A percentile compares a stretch with the other conserved stretches of the same genome.
Evolutionary conservation across 2,888 invertebrate species (phyloP).

Genomic region (Epinotia brunnichana): DNA sequence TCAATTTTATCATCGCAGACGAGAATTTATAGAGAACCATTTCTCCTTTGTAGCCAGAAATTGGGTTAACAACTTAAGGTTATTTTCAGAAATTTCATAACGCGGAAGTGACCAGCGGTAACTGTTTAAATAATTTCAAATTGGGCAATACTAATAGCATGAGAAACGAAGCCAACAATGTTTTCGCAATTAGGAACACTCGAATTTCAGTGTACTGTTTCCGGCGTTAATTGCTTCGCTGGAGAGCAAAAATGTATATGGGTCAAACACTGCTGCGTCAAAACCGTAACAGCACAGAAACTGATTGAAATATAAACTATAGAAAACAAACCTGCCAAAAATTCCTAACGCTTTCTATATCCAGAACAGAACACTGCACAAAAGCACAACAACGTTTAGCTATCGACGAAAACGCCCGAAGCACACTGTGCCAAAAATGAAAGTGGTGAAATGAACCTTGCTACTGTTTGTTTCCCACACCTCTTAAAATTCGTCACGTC

Average conservation of each 20-base stretch:
- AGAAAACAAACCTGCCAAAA: constrained; percentile 33
- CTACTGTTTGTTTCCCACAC: constrained; percentile 65
- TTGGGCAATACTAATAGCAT: neutral
- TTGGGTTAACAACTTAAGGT: constrained; percentile 28
- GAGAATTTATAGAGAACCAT: constrained; percentile 1
- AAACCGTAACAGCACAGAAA: constrained; percentile 13
- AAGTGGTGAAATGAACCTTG: constrained; percentile 48
- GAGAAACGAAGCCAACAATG: constrained; percentile 24
- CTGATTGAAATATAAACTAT: constrained; percentile 4
- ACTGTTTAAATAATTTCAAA: constrained; percentile 14
- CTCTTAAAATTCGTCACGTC: constrained; percentile 64
- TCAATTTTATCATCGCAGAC: neutral
- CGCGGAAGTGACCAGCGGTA: constrained; percentile 9
- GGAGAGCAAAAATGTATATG: constrained; percentile 32
- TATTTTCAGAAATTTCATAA: constrained; percentile 34
- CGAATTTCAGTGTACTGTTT: constrained; percentile 32
- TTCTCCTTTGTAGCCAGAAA: constrained; percentile 10
- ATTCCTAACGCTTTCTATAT: constrained; percentile 16
- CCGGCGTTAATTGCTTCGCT: constrained; percentile 27
- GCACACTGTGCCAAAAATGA: constrained; percentile 31
- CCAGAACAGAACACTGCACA: constrained; percentile 17
- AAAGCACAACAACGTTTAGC: constrained; percentile 10
- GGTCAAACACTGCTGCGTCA: constrained; percentile 24
- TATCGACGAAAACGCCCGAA: constrained; percentile 24
- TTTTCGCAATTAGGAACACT: constrained; percentile 23